Percentiles rank a stretch among this genome's conserved stretches.
phyloP scores from a whole-genome alignment of 2,113 vertebrate species.

The Eulemur macaco region DNA sequence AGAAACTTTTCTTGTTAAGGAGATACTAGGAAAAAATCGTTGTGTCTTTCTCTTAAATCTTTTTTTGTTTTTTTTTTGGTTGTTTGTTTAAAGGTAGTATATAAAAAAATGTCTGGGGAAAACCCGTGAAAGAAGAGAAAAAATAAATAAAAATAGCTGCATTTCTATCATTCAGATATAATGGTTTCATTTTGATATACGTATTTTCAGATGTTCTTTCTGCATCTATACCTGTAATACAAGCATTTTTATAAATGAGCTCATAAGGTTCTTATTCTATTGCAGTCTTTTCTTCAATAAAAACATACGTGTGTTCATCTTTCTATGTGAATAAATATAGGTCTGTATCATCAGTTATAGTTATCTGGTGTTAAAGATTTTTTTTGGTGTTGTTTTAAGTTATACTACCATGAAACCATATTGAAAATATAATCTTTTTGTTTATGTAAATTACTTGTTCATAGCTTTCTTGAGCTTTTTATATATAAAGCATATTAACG shows the following conservation, averaged over 20 bases:
- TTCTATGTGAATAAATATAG: neutral
- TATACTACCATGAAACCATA: neutral
- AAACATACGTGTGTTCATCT: neutral
- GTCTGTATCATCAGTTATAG: neutral
- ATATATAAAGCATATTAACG: neutral
- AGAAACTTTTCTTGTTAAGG: neutral
- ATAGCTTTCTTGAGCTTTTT: neutral
- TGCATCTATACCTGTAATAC: neutral
- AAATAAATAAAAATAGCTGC: conserved; percentile 21
- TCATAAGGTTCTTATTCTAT: neutral
- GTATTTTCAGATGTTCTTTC: conserved; percentile 6
- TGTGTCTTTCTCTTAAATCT: conserved; percentile 15
- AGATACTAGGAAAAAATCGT: neutral
- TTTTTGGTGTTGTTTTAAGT: neutral
- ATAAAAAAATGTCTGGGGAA: neutral
- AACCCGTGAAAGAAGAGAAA: neutral
- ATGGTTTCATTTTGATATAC: neutral
- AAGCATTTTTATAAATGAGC: neutral
- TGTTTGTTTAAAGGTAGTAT: neutral
- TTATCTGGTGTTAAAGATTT: neutral
- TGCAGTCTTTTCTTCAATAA: neutral
- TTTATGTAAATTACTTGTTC: neutral
- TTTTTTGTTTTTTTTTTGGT: neutral
- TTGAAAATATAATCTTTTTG: conserved; percentile 10
- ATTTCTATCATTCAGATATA: conserved; percentile 15